Evolutionary conservation across 2,113 vertebrate species (phyloP).

Genomic region (Crotalus tigris): DNA sequence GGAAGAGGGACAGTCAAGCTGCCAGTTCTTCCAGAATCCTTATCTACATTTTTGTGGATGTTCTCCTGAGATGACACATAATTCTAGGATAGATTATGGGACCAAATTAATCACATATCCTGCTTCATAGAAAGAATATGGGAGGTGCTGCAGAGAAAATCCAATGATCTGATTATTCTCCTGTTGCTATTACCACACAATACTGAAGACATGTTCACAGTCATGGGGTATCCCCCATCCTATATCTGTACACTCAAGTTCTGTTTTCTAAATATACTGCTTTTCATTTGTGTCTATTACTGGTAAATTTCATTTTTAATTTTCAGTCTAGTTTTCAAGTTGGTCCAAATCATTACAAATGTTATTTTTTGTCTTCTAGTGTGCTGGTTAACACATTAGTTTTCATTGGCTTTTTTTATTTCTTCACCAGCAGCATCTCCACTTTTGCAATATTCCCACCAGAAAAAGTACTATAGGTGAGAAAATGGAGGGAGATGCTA

Average conservation of each 20-base stretch:
- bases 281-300: neutral
- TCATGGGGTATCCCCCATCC: neutral
- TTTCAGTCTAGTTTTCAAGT: neutral
- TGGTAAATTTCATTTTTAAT: neutral
- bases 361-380: neutral
- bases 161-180: neutral
- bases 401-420: neutral
- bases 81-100: neutral
- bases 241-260: neutral
- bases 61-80: neutral
- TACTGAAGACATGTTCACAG: neutral
- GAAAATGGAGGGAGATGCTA: neutral
- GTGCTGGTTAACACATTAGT: neutral
- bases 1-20: too few species aligned
- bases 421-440: neutral
- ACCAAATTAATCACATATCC: slow-evolving; percentile 7
- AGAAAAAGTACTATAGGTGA: neutral
- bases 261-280: neutral
- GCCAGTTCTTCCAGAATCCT: neutral
- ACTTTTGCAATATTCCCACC: neutral
- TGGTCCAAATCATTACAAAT: neutral
- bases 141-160: neutral
- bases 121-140: neutral
- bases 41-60: neutral
- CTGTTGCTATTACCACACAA: neutral